Percentiles rank a stretch among this genome's conserved stretches.
phyloP scores from a whole-genome alignment of 1,140 invertebrate species.

The Drosophila parabipectinata region DNA sequence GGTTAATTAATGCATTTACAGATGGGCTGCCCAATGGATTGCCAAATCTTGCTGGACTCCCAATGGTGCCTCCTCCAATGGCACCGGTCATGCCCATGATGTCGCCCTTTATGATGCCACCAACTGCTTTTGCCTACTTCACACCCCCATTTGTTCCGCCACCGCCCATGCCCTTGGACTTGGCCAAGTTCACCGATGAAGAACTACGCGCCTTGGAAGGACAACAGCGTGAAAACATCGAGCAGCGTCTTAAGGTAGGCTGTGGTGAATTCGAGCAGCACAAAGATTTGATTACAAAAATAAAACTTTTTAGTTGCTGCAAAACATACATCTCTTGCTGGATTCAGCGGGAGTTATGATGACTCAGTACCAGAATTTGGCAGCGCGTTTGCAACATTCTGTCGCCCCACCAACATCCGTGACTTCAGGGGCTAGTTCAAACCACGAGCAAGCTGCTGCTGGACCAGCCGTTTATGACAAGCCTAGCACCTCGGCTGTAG shows the following conservation, averaged over 20 bases:
- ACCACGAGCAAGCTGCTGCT: neutral
- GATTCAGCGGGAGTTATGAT: constrained; percentile 95
- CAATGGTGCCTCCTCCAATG: constrained; percentile 34
- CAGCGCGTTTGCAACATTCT: constrained; percentile 64
- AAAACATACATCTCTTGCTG: constrained; percentile 94
- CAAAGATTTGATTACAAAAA: neutral
- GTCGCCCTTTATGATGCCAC: constrained; percentile 85
- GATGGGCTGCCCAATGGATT: constrained; percentile 44
- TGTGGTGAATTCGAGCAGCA: neutral
- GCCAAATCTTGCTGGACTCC: constrained; percentile 46
- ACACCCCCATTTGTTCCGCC: constrained; percentile 86
- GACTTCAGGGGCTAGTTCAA: neutral
- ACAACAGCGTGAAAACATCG: constrained; percentile 92
- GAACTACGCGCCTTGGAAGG: constrained; percentile 96
- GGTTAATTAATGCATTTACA: neutral
- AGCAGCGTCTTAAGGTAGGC: constrained; percentile 91
- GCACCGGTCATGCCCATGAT: constrained; percentile 62
- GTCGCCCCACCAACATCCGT: constrained; percentile 13
- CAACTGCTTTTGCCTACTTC: constrained; percentile 85
- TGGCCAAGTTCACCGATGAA: constrained; percentile 90
- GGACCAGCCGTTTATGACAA: constrained; percentile 65
- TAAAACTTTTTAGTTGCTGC: constrained; percentile 84
- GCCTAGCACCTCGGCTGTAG: constrained; percentile 83
- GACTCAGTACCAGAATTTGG: constrained; percentile 92
- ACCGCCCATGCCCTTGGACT: constrained; percentile 91